phyloP scores from a whole-genome alignment of 2,888 invertebrate genomes.

The Pseudococcus longispinus region DNA sequence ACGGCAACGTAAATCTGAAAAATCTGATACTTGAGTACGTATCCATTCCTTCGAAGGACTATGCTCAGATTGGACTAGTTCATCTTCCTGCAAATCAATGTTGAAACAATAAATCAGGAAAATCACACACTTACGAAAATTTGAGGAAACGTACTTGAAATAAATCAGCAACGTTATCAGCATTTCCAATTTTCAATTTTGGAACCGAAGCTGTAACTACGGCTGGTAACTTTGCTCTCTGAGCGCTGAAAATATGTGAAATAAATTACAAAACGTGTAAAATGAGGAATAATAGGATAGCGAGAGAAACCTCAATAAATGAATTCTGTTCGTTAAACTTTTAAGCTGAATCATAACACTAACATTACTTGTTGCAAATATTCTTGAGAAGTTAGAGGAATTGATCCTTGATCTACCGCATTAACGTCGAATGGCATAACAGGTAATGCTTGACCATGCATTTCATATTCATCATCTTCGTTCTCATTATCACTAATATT shows the following conservation, averaged over 20 bases:
- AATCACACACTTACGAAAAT: background rate
- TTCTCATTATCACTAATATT: background rate
- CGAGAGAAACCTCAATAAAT: too few species aligned
- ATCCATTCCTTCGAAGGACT: constrained; percentile 38
- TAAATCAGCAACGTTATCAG: background rate
- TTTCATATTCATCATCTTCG: constrained; percentile 44
- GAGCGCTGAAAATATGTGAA: constrained; percentile 36
- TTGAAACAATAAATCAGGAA: background rate
- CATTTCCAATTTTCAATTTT: background rate
- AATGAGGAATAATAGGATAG: background rate
- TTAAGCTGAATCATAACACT: background rate
- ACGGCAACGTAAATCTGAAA: constrained; percentile 37
- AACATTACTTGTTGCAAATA: constrained; percentile 54
- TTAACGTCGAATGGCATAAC: constrained; percentile 43
- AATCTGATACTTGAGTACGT: constrained; percentile 19
- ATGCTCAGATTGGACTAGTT: background rate
- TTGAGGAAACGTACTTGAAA: constrained; percentile 16
- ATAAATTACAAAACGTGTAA: background rate
- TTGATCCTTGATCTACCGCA: background rate
- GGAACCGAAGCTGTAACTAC: constrained; percentile 47
- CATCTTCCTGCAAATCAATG: background rate
- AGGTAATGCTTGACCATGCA: constrained; percentile 47
- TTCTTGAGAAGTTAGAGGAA: constrained; percentile 50
- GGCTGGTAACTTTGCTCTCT: constrained; percentile 47
- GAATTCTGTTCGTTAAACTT: too few species aligned